A percentile compares a stretch with the other conserved stretches of the same genome.
phyloP scores from a whole-genome alignment of 2,113 vertebrate species.

The Procavia capensis region DNA sequence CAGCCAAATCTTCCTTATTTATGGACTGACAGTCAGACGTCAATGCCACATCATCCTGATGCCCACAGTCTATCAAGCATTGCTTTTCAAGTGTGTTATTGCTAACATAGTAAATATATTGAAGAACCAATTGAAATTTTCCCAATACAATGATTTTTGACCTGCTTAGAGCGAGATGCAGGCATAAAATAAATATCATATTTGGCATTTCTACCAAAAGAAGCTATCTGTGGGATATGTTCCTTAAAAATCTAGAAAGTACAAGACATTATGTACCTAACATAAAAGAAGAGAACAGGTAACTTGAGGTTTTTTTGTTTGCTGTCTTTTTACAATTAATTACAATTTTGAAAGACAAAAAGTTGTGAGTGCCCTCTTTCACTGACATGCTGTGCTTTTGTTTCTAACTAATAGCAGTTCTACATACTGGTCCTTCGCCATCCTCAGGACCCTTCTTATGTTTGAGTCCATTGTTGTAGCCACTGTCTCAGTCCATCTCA shows the following conservation, averaged over 20 bases:
- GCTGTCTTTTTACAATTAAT: not conserved
- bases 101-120: not conserved
- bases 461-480: no score
- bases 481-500: no score
- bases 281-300: not conserved
- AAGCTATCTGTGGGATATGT: not conserved
- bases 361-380: not conserved
- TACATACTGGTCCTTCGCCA: no score
- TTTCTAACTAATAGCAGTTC: no score
- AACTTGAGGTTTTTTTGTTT: not conserved
- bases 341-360: not conserved
- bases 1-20: not conserved
- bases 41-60: not conserved
- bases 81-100: not conserved
- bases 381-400: not conserved
- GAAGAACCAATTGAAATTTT: constrained; percentile 27
- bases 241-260: not conserved
- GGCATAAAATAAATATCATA: constrained; percentile 42
- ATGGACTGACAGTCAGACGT: not conserved
- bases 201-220: not conserved
- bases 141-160: constrained; percentile 21
- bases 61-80: not conserved
- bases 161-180: not conserved
- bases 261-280: not conserved
- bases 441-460: no score